phyloP scores from a whole-genome alignment of 2,113 vertebrate genomes.

The Myiagra hebetior region DNA sequence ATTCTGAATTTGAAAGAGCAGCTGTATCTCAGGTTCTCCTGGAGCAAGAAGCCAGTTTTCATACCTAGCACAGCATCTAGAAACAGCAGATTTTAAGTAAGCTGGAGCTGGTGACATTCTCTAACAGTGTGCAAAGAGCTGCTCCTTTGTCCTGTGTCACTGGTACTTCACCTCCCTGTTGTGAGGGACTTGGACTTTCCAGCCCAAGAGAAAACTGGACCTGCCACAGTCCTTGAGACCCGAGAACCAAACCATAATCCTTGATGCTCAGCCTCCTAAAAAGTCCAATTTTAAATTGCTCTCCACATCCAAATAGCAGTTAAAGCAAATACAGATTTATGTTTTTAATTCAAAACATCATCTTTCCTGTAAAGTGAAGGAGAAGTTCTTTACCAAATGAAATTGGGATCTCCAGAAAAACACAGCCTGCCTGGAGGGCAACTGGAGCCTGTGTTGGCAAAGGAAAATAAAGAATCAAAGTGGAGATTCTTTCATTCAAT shows the following conservation, averaged over 20 bases:
- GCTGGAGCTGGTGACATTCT: background rate
- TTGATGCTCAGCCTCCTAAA: background rate
- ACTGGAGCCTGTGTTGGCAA: background rate
- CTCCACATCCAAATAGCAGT: background rate
- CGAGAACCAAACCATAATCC: background rate
- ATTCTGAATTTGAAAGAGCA: background rate
- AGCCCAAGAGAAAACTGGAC: background rate
- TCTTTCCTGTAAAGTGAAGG: background rate
- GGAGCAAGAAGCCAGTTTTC: background rate
- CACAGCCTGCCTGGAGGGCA: background rate
- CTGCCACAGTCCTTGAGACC: background rate
- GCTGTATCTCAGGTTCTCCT: background rate
- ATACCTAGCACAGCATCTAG: background rate
- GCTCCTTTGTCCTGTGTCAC: background rate
- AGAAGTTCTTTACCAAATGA: background rate
- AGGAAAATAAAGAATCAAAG: background rate
- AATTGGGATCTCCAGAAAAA: background rate
- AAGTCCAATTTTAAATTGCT: background rate
- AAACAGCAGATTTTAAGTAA: background rate
- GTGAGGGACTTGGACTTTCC: background rate
- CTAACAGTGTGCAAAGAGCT: background rate
- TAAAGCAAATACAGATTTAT: background rate
- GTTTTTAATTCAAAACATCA: background rate
- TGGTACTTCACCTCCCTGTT: background rate
- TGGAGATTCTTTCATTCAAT: background rate